Percentiles rank a stretch among this genome's conserved stretches.
phyloP scores from a whole-genome alignment of 2,797 vertebrate species.

The Melanotaenia trifasciata region DNA sequence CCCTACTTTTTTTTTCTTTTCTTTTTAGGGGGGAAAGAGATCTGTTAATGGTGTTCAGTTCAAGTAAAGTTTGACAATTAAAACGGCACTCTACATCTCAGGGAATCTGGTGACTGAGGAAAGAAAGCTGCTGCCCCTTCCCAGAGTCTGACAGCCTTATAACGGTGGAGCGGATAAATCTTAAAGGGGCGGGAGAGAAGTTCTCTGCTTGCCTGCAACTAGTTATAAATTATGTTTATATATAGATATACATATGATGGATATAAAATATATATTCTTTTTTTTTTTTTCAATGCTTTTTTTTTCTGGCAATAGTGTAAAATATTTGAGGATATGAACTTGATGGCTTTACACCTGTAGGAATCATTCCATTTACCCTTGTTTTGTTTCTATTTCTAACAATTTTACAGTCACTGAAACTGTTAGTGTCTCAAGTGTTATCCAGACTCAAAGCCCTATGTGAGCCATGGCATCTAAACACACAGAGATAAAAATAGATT shows the following conservation, averaged over 20 bases:
- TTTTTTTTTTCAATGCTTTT: constrained; percentile 68
- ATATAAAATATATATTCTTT: constrained; percentile 82
- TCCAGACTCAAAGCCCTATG: constrained; percentile 44
- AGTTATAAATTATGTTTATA: constrained; percentile 84
- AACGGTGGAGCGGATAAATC: constrained; percentile 70
- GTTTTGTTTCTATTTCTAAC: constrained; percentile 47
- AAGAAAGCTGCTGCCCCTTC: constrained; percentile 84
- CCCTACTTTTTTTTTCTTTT: constrained; percentile 16
- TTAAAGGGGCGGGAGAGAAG: constrained; percentile 64
- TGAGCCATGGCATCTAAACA: constrained; percentile 61
- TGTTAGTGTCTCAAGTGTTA: constrained; percentile 45
- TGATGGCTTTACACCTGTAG: constrained; percentile 71
- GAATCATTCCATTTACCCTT: constrained; percentile 75
- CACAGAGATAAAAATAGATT: constrained; percentile 37
- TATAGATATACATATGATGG: constrained; percentile 83
- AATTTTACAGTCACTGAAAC: constrained; percentile 25
- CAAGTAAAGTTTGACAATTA: constrained; percentile 79
- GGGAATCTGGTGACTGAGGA: constrained; percentile 94
- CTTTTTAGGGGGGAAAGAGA: constrained; percentile 1
- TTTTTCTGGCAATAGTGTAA: constrained; percentile 79
- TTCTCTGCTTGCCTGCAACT: constrained; percentile 82
- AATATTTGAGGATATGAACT: constrained; percentile 72
- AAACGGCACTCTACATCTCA: constrained; percentile 96
- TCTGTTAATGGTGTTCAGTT: constrained; percentile 65
- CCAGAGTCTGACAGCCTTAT: constrained; percentile 81